Evolutionary conservation across 1,140 invertebrate genomes (phyloP).

Genomic region (Scaptomyza graminum): DNA sequence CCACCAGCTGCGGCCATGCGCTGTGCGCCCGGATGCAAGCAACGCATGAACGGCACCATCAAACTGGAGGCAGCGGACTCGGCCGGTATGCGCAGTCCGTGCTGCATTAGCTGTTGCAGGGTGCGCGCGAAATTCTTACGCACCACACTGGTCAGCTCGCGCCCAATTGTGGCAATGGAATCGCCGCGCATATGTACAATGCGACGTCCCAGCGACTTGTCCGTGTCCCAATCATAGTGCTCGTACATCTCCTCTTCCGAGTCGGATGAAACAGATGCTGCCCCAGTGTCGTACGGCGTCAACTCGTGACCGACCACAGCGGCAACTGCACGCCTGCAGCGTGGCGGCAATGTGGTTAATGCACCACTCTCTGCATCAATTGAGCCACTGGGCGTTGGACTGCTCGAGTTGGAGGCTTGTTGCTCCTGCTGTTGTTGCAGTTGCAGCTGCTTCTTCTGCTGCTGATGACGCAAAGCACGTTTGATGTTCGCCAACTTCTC

Average conservation of each 20-base stretch:
- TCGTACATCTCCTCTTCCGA: slow-evolving; percentile 83
- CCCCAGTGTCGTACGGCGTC: slow-evolving; percentile 50
- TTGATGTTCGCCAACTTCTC: slow-evolving; percentile 78
- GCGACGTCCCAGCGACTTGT: slow-evolving; percentile 53
- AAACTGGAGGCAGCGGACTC: slow-evolving; percentile 73
- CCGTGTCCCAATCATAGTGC: slow-evolving; percentile 70
- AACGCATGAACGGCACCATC: slow-evolving; percentile 95
- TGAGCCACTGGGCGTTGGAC: slow-evolving; percentile 59
- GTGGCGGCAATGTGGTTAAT: slow-evolving; percentile 84
- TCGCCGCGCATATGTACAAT: slow-evolving; percentile 84
- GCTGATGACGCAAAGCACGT: slow-evolving; percentile 63
- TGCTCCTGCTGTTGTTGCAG: slow-evolving; percentile 43
- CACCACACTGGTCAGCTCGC: slow-evolving; percentile 92
- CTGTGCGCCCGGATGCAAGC: slow-evolving; percentile 86
- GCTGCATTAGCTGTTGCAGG: slow-evolving; percentile 95
- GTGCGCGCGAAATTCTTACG: slow-evolving; percentile 95
- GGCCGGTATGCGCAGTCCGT: slow-evolving; percentile 92
- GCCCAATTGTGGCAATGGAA: slow-evolving; percentile 84
- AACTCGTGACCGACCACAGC: slow-evolving; percentile 57
- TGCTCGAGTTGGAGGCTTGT: slow-evolving; percentile 3
- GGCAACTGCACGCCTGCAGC: slow-evolving; percentile 56
- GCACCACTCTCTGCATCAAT: slow-evolving; percentile 81
- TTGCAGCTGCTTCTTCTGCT: slow-evolving; percentile 26
- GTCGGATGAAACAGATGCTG: slow-evolving; percentile 66
- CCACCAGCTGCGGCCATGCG: slow-evolving; percentile 81